Conservation (phyloP, 2,888 invertebrate species). For the Caenorhabditis japonica region DNA sequence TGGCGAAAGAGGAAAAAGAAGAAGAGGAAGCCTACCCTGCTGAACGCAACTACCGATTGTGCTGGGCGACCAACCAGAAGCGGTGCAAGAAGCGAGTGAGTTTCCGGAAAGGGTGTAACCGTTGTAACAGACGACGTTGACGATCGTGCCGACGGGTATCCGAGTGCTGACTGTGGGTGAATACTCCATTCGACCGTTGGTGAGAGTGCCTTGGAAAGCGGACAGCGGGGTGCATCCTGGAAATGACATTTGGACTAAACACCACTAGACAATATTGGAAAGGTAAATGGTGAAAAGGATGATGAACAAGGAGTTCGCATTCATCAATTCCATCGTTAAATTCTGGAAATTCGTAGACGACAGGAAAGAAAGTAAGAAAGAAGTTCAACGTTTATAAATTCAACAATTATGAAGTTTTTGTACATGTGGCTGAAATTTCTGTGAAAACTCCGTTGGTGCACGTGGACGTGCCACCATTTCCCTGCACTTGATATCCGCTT, state of each 20-base stretch:
- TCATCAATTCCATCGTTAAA: conserved; percentile 13
- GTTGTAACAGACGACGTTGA: conserved; percentile 58
- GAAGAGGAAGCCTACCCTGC: conserved; percentile 20
- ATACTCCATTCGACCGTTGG: conserved; percentile 54
- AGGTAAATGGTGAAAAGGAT: background rate
- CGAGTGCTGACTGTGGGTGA: conserved; percentile 36
- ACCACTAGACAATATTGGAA: background rate
- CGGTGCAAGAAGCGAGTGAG: conserved; percentile 50
- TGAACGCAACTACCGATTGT: conserved; percentile 52
- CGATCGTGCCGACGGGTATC: conserved; percentile 59
- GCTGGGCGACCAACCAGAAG: conserved; percentile 55
- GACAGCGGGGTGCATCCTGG: conserved; percentile 56
- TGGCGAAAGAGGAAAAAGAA: background rate
- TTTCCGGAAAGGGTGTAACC: conserved; percentile 54
- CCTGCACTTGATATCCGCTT: conserved; percentile 33
- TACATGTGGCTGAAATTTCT: conserved; percentile 38
- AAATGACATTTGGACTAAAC: conserved; percentile 7
- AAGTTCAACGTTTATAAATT: too few relatives aligned
- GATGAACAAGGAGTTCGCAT: background rate
- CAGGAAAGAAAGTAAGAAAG: too few relatives aligned
- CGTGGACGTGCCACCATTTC: conserved; percentile 31
- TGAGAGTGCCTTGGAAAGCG: conserved; percentile 42
- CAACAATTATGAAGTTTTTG: conserved; percentile 1
- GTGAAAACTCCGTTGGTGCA: conserved; percentile 40
- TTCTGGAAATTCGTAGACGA: too few relatives aligned